Evolutionary conservation across 1,140 invertebrate genomes (phyloP).

Genomic region (Lanistes nyassanus): DNA sequence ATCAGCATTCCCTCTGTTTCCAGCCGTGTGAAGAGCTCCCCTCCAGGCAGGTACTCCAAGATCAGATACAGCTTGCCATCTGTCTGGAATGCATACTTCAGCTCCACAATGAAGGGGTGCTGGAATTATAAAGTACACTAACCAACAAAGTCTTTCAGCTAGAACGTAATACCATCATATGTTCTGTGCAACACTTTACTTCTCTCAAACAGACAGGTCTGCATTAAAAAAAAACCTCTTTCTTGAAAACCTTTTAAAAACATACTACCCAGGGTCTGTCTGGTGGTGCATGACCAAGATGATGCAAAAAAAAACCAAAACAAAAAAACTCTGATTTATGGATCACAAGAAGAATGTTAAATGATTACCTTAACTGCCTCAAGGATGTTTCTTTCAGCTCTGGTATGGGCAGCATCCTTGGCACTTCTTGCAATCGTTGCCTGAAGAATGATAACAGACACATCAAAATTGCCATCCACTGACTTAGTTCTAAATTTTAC

Average conservation of each 20-base stretch:
- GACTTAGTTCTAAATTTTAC: no score
- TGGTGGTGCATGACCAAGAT: no score
- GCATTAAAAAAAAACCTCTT: no score
- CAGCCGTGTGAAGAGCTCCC: conserved; percentile 98
- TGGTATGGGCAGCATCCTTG: conserved; percentile 99
- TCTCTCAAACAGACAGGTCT: not conserved
- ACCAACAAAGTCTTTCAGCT: not conserved
- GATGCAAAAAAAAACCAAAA: conserved; percentile 71
- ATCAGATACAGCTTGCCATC: conserved; percentile 97
- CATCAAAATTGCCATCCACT: not conserved
- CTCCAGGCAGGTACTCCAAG: conserved; percentile 95
- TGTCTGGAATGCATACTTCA: conserved; percentile 99
- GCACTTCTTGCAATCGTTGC: conserved; percentile 98
- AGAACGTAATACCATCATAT: not conserved
- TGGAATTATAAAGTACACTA: conserved; percentile 69
- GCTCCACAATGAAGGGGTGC: conserved; percentile 99
- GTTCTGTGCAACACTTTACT: not conserved
- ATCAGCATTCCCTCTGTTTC: conserved; percentile 98
- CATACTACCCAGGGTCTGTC: no score
- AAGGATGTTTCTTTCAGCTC: conserved; percentile 98
- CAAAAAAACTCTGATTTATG: no score
- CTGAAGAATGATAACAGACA: conserved; percentile 44
- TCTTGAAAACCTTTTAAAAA: no score
- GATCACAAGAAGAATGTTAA: no score
- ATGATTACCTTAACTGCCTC: conserved; percentile 62